Percentiles rank a stretch among this genome's conserved stretches.
Conservation (phyloP, 1,140 invertebrate genomes). For the Trialeurodes vaporariorum region DNA sequence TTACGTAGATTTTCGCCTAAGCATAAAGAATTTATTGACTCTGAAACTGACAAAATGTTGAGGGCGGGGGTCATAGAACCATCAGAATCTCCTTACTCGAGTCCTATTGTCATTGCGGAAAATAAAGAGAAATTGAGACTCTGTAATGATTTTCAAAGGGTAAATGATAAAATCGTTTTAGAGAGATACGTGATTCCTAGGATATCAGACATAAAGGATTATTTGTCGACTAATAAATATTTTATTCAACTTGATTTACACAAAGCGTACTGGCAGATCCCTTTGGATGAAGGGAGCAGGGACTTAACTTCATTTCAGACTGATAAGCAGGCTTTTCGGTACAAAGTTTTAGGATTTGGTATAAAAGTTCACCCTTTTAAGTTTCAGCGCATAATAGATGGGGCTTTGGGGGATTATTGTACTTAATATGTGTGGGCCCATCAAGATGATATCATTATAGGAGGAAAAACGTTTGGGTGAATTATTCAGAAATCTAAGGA, state of each 20-base stretch:
- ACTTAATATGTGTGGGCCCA: not conserved
- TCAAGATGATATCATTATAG: not conserved
- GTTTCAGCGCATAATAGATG: not conserved
- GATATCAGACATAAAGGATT: not conserved
- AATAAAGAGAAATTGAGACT: conserved; percentile 3
- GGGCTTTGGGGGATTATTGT: not conserved
- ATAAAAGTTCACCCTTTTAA: not conserved
- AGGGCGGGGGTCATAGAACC: not conserved
- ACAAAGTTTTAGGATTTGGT: not conserved
- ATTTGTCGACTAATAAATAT: not conserved
- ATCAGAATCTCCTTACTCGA: not conserved
- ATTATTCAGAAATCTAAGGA: not conserved
- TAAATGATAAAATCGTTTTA: not conserved
- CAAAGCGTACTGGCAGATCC: not conserved
- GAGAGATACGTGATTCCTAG: not conserved
- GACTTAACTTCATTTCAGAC: not conserved
- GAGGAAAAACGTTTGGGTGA: not conserved
- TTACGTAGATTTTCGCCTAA: not conserved
- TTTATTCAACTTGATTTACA: not conserved
- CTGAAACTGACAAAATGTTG: not conserved
- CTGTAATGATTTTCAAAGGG: not conserved
- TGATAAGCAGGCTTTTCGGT: not conserved
- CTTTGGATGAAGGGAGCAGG: not conserved
- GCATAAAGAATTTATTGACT: not conserved
- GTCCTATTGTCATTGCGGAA: not conserved